phyloP scores from a whole-genome alignment of 2,888 invertebrate species.

The Agriopis leucophaearia region DNA sequence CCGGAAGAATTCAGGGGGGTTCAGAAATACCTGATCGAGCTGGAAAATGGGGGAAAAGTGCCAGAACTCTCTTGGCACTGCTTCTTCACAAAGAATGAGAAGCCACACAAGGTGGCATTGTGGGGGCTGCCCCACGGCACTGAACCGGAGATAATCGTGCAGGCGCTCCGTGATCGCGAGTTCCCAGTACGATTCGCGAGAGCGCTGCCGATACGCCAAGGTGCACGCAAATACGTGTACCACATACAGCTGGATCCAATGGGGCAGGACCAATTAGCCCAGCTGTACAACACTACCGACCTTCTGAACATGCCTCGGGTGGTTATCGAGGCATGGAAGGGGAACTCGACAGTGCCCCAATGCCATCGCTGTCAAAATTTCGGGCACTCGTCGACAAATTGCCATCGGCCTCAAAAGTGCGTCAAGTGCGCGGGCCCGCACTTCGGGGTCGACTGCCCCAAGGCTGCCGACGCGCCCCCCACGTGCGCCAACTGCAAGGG shows the following conservation, averaged over 20 bases:
- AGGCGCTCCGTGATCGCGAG: not conserved
- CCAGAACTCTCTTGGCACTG: not conserved
- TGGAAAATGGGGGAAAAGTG: not conserved
- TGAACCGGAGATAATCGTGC: not conserved
- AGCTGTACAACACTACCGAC: not conserved
- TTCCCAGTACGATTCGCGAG: not conserved
- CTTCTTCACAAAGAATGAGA: not conserved
- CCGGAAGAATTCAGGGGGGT: not conserved
- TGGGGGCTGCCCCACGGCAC: slow-evolving; percentile 61
- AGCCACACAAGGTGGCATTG: not conserved
- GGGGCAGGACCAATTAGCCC: not conserved
- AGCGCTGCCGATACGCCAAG: not conserved
- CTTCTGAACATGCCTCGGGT: not conserved
- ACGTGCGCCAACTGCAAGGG: slow-evolving; percentile 39
- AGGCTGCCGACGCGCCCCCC: slow-evolving; percentile 15
- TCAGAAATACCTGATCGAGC: not conserved
- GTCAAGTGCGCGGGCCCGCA: slow-evolving; percentile 32
- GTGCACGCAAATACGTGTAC: not conserved
- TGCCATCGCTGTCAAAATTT: slow-evolving; percentile 45
- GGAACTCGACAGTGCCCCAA: slow-evolving; percentile 22
- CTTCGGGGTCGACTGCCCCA: slow-evolving; percentile 29
- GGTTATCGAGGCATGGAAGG: slow-evolving; percentile 14
- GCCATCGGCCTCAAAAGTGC: slow-evolving; percentile 30
- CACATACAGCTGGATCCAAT: not conserved
- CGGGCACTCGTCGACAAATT: slow-evolving; percentile 27